These are phyloP conservation scores for Diabrotica virgifera DNA, from an alignment of 1,140 invertebrate genomes.

Conservation along the genomic window DNA sequence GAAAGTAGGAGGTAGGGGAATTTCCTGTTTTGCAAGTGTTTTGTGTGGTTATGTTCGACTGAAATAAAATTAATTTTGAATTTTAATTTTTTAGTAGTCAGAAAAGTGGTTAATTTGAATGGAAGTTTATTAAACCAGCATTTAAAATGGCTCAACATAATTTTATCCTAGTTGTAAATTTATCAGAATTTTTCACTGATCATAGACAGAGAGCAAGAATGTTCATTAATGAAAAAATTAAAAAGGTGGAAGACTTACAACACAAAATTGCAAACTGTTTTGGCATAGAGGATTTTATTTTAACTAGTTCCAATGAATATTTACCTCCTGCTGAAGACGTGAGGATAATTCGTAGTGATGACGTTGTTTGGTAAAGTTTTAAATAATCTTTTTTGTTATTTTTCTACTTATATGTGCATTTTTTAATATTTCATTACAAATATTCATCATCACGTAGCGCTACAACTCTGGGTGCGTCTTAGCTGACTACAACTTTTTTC, in stretches of 20 bases:
- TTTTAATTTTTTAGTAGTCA: too few species aligned
- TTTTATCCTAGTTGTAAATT: constrained; percentile 14
- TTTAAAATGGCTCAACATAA: not conserved
- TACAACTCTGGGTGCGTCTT: too few species aligned
- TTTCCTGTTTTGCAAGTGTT: too few species aligned
- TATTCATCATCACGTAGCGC: too few species aligned
- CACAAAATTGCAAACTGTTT: constrained; percentile 15
- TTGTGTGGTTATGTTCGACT: too few species aligned
- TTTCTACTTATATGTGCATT: too few species aligned
- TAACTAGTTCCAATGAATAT: constrained; percentile 19
- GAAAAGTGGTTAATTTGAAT: too few species aligned
- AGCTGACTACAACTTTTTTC: too few species aligned
- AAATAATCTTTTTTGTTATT: not conserved
- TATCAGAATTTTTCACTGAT: constrained; percentile 21
- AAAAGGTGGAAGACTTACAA: constrained; percentile 20
- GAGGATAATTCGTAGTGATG: constrained; percentile 14
- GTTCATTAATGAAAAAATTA: constrained; percentile 19
- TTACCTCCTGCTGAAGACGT: constrained; percentile 22
- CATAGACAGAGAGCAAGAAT: constrained; percentile 18
- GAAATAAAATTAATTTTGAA: too few species aligned
- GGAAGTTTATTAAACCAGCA: too few species aligned
- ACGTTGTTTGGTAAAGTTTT: constrained; percentile 17
- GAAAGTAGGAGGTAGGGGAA: too few species aligned
- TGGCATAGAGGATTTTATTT: constrained; percentile 19
- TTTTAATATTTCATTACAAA: too few species aligned